Conservation (phyloP, 53 echinoderm and acorn worm species). For the Holothuria scabra region DNA sequence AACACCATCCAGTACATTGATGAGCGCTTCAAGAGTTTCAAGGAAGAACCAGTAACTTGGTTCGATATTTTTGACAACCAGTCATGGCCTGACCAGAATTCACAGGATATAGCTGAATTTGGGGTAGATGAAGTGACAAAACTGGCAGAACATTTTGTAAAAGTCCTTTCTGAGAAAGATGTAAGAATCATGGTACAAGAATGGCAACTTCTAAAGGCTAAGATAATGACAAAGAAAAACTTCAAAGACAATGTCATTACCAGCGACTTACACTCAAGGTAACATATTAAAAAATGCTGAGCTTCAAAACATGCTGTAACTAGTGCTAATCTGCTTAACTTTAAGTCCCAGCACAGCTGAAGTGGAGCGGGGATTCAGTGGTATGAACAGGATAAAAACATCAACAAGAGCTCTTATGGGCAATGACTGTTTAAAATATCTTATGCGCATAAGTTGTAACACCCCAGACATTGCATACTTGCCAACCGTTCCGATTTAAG, state of each 20-base stretch:
- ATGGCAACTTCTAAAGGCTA: background rate
- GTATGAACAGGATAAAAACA: constrained; percentile 24
- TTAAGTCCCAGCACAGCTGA: constrained; percentile 7
- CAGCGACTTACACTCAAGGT: background rate
- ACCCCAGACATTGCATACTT: background rate
- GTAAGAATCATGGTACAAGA: background rate
- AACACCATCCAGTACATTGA: constrained; percentile 1
- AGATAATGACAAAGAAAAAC: background rate
- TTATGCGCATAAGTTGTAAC: constrained; percentile 14
- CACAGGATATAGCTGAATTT: constrained; percentile 3
- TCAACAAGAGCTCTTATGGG: constrained; percentile 1
- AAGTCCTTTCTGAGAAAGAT: background rate
- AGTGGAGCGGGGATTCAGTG: constrained; percentile 13
- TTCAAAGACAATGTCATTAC: background rate
- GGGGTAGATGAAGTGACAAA: background rate
- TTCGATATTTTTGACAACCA: background rate
- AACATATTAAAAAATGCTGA: constrained; percentile 5
- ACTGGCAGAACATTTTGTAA: background rate
- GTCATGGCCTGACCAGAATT: constrained; percentile 4
- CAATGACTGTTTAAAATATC: background rate
- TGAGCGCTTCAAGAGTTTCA: background rate
- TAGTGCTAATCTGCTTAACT: background rate
- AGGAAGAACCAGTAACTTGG: background rate
- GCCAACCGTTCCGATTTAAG: too few relatives aligned
- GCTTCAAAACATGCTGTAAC: background rate